These are phyloP conservation scores for Chrysogorgia sp. DNA, from an alignment of 92 coral and sea anemone genomes.

Conservation along the genomic window DNA sequence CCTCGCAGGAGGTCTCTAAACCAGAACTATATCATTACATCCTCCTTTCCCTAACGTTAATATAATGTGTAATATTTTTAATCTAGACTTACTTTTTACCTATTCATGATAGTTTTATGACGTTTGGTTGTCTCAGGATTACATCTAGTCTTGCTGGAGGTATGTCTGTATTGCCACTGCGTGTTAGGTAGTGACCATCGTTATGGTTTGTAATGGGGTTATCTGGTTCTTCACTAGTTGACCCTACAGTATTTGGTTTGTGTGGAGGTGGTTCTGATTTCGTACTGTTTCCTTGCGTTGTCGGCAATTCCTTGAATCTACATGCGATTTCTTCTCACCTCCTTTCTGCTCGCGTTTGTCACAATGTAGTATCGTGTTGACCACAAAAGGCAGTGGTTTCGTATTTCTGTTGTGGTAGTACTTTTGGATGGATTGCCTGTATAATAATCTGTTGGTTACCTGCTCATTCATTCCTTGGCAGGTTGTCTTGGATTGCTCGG, in stretches of 20 bases:
- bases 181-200: conserved; percentile 10
- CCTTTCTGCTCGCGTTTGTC: conserved; percentile 56
- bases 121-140: neutral
- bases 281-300: neutral
- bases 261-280: neutral
- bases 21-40: neutral
- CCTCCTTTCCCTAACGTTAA: neutral
- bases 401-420: conserved; percentile 33
- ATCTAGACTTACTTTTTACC: neutral
- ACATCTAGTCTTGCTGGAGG: conserved; percentile 30
- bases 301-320: conserved; percentile 23
- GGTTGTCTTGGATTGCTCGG: conserved; percentile 13
- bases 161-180: conserved; percentile 42
- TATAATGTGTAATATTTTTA: neutral
- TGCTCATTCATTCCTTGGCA: conserved; percentile 22
- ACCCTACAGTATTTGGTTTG: neutral
- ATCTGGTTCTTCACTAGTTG: neutral
- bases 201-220: neutral
- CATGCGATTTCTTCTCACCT: conserved; percentile 55
- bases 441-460: neutral
- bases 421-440: conserved; percentile 1
- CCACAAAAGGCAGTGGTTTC: conserved; percentile 45
- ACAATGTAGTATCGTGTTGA: conserved; percentile 51
- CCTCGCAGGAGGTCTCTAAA: too few species aligned
- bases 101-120: neutral